Conservation (phyloP, 2,113 vertebrate species). For the Catharus bicknelli region DNA sequence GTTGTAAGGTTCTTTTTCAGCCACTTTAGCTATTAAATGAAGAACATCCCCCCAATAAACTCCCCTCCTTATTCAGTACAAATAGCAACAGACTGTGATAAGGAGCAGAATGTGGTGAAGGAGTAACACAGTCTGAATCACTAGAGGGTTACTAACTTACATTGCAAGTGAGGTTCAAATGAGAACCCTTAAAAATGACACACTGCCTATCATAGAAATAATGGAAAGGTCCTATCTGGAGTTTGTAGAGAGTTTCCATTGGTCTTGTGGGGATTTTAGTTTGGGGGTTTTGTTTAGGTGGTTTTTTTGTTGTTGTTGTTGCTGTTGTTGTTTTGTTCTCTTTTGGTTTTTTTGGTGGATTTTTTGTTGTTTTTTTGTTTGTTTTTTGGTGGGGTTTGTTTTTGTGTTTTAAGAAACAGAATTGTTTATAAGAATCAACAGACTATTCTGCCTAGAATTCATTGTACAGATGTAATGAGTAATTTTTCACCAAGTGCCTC, state of each 20-base stretch:
- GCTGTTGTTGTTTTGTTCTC: too few relatives aligned
- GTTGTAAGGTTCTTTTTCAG: neutral
- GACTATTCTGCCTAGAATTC: neutral
- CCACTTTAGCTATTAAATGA: neutral
- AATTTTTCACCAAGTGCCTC: rapidly evolving
- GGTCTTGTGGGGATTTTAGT: neutral
- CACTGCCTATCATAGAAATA: neutral
- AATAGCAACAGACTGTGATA: neutral
- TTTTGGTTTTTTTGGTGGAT: too few relatives aligned
- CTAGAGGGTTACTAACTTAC: neutral
- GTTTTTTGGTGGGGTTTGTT: neutral
- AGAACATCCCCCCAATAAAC: rapidly evolving
- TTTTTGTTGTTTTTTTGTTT: neutral
- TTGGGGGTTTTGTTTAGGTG: neutral
- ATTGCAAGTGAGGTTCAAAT: neutral
- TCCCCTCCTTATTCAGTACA: neutral
- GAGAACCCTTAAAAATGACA: neutral
- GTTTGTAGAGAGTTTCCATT: neutral
- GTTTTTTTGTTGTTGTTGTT: neutral
- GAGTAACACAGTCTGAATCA: neutral
- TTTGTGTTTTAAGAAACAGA: neutral
- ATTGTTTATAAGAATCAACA: neutral
- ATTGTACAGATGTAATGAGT: neutral
- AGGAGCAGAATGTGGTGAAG: neutral
- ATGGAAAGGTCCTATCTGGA: neutral